A percentile compares a stretch with the other conserved stretches of the same genome.
Evolutionary conservation across 2,888 invertebrate species (phyloP).

Genomic region (Idaea aversata): DNA sequence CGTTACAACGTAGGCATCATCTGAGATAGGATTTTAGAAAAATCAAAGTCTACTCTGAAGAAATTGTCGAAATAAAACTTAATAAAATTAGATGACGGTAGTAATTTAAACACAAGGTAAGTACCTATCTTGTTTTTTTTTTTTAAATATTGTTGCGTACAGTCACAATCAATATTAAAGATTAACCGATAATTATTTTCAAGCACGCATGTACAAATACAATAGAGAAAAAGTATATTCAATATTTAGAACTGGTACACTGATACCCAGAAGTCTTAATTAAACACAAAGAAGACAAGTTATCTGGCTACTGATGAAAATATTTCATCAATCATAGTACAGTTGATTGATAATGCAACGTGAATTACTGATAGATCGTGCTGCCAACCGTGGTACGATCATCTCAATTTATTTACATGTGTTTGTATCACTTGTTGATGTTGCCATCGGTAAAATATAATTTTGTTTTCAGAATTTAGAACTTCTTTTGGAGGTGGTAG

Average conservation of each 20-base stretch:
- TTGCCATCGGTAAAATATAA: constrained; percentile 63
- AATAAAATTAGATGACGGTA: background rate
- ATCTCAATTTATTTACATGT: constrained; percentile 79
- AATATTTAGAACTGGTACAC: constrained; percentile 7
- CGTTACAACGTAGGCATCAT: no score
- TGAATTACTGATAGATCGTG: constrained; percentile 78
- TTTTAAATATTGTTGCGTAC: background rate
- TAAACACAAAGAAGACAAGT: constrained; percentile 71
- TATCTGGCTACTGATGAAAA: constrained; percentile 76
- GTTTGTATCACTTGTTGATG: constrained; percentile 76
- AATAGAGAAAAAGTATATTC: constrained; percentile 20
- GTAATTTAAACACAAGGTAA: background rate
- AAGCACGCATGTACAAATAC: constrained; percentile 22
- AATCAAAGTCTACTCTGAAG: no score
- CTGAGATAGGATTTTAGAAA: no score
- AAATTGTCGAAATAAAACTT: background rate
- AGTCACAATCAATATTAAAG: background rate
- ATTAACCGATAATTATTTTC: constrained; percentile 9
- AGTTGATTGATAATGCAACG: constrained; percentile 76
- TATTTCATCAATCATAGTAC: constrained; percentile 74
- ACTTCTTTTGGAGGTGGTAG: constrained; percentile 18
- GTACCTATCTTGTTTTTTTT: background rate
- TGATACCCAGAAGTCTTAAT: constrained; percentile 65
- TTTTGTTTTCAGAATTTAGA: constrained; percentile 25
- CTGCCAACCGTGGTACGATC: constrained; percentile 68